Percentiles rank a stretch among this genome's conserved stretches.
Evolutionary conservation across 2,797 vertebrate genomes (phyloP).

Genomic region (Ispidina picta): DNA sequence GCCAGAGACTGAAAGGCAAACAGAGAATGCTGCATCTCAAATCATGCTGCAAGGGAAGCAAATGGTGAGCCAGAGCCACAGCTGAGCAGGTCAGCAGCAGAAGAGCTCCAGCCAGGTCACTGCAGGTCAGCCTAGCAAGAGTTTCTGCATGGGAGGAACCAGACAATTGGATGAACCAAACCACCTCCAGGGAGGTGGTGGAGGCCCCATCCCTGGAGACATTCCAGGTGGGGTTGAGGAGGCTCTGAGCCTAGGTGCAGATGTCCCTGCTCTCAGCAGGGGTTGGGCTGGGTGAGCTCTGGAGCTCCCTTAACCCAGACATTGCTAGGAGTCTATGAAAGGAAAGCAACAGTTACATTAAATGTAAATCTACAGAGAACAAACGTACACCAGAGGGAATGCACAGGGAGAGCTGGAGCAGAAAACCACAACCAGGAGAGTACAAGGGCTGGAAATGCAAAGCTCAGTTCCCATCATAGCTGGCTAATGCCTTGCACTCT

Average conservation of each 20-base stretch:
- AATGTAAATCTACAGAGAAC: neutral
- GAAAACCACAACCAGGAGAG: neutral
- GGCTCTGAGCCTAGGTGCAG: too few relatives aligned
- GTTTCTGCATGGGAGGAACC: neutral
- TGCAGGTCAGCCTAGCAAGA: neutral
- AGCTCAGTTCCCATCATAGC: neutral
- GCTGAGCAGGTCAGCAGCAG: neutral
- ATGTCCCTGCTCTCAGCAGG: too few relatives aligned
- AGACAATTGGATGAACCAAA: neutral
- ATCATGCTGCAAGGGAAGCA: neutral
- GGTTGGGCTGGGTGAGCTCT: too few relatives aligned
- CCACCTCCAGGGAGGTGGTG: too few relatives aligned
- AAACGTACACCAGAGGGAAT: neutral
- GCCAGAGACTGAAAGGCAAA: neutral
- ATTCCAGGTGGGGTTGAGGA: too few relatives aligned
- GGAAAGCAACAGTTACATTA: neutral
- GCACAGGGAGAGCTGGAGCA: neutral
- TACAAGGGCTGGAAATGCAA: neutral
- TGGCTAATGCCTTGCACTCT: neutral
- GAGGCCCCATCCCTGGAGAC: too few relatives aligned
- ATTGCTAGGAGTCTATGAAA: too few relatives aligned
- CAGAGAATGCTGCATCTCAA: neutral
- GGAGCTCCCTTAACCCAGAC: too few relatives aligned
- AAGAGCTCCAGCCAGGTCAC: neutral
- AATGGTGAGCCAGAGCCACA: neutral